phyloP scores from a whole-genome alignment of 2,113 vertebrate species.

The Boulengeromyrus knoepffleri region DNA sequence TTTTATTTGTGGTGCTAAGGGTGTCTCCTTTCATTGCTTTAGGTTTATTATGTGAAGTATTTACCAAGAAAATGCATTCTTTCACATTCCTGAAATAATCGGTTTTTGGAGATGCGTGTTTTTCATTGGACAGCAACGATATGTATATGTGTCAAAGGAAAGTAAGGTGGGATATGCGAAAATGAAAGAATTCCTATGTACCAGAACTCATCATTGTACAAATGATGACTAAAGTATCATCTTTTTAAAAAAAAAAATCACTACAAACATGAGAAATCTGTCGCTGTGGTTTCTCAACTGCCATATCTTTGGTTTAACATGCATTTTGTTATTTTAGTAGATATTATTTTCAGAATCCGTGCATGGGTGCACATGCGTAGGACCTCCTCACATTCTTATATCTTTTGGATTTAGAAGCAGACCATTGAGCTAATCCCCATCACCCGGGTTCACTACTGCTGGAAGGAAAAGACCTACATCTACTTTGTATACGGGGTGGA shows the following conservation, averaged over 20 bases:
- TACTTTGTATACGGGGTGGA: constrained; percentile 50
- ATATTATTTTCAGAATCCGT: not conserved
- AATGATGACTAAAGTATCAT: not conserved
- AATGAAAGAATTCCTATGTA: not conserved
- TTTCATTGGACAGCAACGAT: not conserved
- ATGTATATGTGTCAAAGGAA: not conserved
- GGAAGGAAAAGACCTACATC: constrained; percentile 39
- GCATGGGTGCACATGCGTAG: not conserved
- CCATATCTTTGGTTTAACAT: not conserved
- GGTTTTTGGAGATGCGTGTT: not conserved
- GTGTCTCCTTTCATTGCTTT: not conserved
- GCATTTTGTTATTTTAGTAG: not conserved
- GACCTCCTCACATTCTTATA: not conserved
- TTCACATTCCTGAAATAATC: not conserved
- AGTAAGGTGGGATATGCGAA: not conserved
- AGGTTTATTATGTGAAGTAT: not conserved
- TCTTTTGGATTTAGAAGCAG: constrained; percentile 38
- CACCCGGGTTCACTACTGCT: constrained; percentile 42
- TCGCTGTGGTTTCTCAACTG: not conserved
- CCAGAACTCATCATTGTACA: not conserved
- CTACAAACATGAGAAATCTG: not conserved
- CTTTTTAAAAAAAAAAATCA: not conserved
- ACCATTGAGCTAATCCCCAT: constrained; percentile 49
- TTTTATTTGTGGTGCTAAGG: not conserved
- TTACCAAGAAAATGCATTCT: not conserved